Conservation (phyloP, 2,888 invertebrate genomes). For the Melipona beecheii region DNA sequence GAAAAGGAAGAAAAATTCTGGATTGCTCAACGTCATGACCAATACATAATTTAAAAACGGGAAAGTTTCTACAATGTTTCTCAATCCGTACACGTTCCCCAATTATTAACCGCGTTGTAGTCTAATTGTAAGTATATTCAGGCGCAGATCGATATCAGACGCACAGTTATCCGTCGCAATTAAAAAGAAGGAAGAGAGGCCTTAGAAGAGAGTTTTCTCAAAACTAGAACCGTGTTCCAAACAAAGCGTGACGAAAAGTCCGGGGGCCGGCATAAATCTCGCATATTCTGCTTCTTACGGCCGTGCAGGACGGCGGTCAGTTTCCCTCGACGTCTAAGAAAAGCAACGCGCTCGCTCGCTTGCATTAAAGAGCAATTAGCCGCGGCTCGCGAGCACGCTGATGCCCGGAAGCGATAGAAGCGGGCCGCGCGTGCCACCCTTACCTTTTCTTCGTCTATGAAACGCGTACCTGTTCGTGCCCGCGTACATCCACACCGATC, state of each 20-base stretch:
- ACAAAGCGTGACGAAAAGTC: conserved; percentile 29
- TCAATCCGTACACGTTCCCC: neutral
- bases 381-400: conserved; percentile 83
- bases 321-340: conserved; percentile 71
- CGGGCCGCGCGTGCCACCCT: conserved; percentile 82
- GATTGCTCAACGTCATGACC: neutral
- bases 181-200: conserved; percentile 17
- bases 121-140: neutral
- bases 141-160: conserved; percentile 8
- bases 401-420: conserved; percentile 83
- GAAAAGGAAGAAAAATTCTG: no score
- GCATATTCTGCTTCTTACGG: conserved; percentile 25
- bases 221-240: conserved; percentile 21
- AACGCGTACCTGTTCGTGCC: conserved; percentile 27
- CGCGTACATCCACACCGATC: conserved; percentile 35
- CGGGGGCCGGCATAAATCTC: conserved; percentile 14
- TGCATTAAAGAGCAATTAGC: conserved; percentile 83
- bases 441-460: conserved; percentile 68
- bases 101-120: neutral
- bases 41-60: neutral
- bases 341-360: conserved; percentile 73
- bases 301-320: conserved; percentile 35
- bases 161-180: conserved; percentile 31
- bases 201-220: conserved; percentile 9
- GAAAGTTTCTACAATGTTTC: neutral